These are phyloP conservation scores for Acheta domesticus DNA, from an alignment of 2,888 invertebrate species.

Conservation along the genomic window DNA sequence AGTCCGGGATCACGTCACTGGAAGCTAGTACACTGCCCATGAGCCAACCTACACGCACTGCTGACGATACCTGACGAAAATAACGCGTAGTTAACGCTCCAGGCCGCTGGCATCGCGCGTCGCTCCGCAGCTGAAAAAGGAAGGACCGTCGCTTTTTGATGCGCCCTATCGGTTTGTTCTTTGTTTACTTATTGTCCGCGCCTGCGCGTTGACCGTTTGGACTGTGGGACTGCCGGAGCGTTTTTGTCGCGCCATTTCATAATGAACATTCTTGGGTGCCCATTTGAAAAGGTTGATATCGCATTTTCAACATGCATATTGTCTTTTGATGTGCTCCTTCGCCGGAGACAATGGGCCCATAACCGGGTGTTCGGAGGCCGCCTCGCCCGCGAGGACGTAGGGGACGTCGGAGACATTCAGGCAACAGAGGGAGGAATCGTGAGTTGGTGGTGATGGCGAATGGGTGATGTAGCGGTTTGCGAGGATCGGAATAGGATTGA, in stretches of 20 bases:
- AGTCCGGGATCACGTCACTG: too few species aligned
- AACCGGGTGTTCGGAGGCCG: not conserved
- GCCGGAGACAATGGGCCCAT: not conserved
- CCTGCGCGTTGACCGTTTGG: not conserved
- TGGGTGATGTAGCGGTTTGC: too few species aligned
- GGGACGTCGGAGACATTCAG: too few species aligned
- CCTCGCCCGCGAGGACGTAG: not conserved
- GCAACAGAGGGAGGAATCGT: too few species aligned
- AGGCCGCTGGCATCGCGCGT: not conserved
- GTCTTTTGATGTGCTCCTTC: not conserved
- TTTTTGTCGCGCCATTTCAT: constrained; percentile 11
- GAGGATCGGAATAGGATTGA: too few species aligned
- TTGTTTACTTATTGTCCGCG: not conserved
- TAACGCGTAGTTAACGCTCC: too few species aligned
- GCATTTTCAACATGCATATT: not conserved
- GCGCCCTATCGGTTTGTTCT: not conserved
- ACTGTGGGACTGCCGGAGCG: not conserved
- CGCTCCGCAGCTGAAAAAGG: not conserved
- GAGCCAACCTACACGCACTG: too few species aligned
- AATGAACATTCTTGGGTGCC: constrained; percentile 1
- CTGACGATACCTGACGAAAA: too few species aligned
- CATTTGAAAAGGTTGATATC: not conserved
- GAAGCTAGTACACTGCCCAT: too few species aligned
- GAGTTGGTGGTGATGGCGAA: too few species aligned
- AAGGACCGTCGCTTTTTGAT: not conserved